Conservation (phyloP, 2,797 vertebrate species). For the Apogon talboti region DNA sequence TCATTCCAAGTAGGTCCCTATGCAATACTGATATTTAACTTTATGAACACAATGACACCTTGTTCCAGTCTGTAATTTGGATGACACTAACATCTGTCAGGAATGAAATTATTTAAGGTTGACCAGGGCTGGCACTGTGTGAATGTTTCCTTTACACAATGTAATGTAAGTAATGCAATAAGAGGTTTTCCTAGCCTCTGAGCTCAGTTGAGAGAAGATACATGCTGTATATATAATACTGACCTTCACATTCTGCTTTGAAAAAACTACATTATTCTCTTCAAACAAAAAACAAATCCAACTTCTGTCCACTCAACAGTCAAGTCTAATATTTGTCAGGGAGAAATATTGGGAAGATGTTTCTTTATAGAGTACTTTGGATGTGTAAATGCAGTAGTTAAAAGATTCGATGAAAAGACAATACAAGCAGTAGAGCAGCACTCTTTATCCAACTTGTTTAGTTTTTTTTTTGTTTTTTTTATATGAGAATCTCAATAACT, state of each 20-base stretch:
- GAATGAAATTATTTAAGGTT: not conserved
- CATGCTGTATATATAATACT: conserved; percentile 44
- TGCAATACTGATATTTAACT: conserved; percentile 6
- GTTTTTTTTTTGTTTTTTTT: conserved; percentile 25
- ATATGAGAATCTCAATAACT: conserved; percentile 69
- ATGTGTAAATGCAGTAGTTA: too few species aligned
- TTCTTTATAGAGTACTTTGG: not conserved
- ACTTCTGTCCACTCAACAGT: conserved; percentile 44
- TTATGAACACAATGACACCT: not conserved
- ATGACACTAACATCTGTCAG: too few species aligned
- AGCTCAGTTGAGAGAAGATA: conserved; percentile 39
- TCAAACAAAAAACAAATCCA: conserved; percentile 63
- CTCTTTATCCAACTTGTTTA: conserved; percentile 49
- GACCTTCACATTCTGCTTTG: conserved; percentile 67
- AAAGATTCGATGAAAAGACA: conserved; percentile 16
- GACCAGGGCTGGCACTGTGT: conserved; percentile 1
- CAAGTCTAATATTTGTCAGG: conserved; percentile 35
- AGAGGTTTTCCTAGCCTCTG: conserved; percentile 32
- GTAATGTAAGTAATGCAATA: conserved; percentile 31
- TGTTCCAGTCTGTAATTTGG: too few species aligned
- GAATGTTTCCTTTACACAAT: conserved; percentile 29
- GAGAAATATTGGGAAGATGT: conserved; percentile 33
- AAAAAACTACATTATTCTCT: conserved; percentile 60
- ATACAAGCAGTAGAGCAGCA: conserved; percentile 26
- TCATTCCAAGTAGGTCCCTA: conserved; percentile 6